Conservation (phyloP, 2,113 vertebrate species). For the Fregetta grallaria region DNA sequence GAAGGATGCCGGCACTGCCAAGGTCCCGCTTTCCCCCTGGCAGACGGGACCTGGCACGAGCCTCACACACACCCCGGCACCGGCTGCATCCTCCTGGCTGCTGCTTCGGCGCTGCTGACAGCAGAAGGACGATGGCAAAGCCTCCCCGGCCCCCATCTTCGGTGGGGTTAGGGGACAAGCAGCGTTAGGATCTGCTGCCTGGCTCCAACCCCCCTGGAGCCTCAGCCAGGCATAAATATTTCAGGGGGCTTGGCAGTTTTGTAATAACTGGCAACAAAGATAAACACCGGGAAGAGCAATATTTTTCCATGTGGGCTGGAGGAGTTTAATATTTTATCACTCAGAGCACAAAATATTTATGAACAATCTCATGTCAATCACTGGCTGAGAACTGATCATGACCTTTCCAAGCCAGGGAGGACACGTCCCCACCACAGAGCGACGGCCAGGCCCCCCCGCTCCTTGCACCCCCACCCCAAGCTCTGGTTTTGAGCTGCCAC, state of each 20-base stretch:
- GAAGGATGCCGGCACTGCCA: not conserved
- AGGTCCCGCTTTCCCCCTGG: fast-evolving
- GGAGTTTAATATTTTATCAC: slow-evolving; percentile 73
- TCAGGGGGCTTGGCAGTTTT: slow-evolving; percentile 57
- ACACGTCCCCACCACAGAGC: not conserved
- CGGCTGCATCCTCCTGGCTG: fast-evolving
- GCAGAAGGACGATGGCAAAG: not conserved
- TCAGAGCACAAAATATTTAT: slow-evolving; percentile 67
- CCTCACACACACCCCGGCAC: fast-evolving
- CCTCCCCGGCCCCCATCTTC: not conserved
- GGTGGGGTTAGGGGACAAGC: not conserved
- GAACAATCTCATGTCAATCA: slow-evolving; percentile 59
- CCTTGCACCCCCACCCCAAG: not conserved
- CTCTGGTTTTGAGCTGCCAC: not conserved
- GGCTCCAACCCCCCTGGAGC: not conserved
- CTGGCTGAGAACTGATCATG: slow-evolving; percentile 38
- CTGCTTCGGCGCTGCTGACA: fast-evolving
- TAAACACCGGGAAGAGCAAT: slow-evolving; percentile 60
- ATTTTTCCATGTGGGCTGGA: slow-evolving; percentile 64
- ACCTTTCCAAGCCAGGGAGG: slow-evolving; percentile 52
- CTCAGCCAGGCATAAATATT: slow-evolving; percentile 58
- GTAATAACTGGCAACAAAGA: slow-evolving; percentile 63
- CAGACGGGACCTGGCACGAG: not conserved
- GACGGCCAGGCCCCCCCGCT: not conserved
- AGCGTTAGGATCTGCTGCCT: not conserved